Conservation (phyloP, 2,113 vertebrate genomes). For the Meleagris gallopavo region DNA sequence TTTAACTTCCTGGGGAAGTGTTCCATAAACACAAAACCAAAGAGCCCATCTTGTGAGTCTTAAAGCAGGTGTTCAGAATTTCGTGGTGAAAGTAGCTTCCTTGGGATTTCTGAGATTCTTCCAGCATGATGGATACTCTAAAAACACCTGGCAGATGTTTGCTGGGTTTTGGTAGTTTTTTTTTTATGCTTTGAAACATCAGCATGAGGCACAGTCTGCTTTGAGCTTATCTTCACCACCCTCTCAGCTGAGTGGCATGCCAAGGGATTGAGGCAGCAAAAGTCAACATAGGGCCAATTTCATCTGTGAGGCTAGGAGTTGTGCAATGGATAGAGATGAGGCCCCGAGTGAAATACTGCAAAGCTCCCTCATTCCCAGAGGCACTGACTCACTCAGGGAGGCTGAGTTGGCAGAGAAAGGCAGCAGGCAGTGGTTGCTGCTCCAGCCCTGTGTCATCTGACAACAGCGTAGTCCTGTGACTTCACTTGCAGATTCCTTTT, state of each 20-base stretch:
- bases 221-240: neutral
- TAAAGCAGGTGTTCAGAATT: neutral
- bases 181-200: neutral
- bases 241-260: neutral
- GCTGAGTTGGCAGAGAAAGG: neutral
- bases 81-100: neutral
- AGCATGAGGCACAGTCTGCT: neutral
- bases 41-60: neutral
- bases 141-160: neutral
- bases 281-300: neutral
- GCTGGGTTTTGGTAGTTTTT: too few relatives aligned
- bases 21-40: neutral
- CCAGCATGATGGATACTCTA: neutral
- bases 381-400: neutral
- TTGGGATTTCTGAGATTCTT: neutral
- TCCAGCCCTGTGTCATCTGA: accelerated
- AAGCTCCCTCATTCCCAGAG: neutral
- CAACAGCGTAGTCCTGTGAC: neutral
- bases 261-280: neutral
- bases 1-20: neutral
- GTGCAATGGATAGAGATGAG: neutral
- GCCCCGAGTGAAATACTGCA: neutral
- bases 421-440: accelerated
- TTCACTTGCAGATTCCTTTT: conserved; percentile 17
- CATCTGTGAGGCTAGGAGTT: neutral